Evolutionary conservation across 2,113 vertebrate genomes (phyloP).

Genomic region (Bujurquina vittata): DNA sequence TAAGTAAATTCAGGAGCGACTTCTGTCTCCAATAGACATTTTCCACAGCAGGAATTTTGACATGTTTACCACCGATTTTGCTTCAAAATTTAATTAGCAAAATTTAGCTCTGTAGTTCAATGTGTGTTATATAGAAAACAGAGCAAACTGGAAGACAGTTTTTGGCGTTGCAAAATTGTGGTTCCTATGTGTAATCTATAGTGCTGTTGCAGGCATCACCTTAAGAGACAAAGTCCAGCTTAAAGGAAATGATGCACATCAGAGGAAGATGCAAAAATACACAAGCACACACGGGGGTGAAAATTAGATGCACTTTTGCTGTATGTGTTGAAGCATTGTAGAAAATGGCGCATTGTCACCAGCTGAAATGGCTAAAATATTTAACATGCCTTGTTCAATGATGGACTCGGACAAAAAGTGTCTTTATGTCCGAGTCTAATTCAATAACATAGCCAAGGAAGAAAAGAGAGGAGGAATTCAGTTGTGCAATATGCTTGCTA

Average conservation of each 20-base stretch:
- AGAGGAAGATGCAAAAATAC: not conserved
- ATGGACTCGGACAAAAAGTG: not conserved
- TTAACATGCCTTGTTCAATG: conserved; percentile 21
- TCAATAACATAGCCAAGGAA: not conserved
- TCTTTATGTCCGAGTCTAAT: conserved; percentile 24
- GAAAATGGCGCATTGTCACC: no score
- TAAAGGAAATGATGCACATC: conserved; percentile 49
- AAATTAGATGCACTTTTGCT: not conserved
- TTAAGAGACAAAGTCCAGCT: conserved; percentile 1
- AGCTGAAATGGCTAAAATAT: not conserved
- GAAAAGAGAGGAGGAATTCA: conserved; percentile 3
- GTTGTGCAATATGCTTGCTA: not conserved
- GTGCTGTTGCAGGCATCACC: not conserved
- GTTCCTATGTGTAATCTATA: not conserved
- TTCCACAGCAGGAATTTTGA: not conserved
- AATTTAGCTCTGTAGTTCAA: not conserved
- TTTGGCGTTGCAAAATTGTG: not conserved
- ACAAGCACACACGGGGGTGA: not conserved
- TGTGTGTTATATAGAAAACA: not conserved
- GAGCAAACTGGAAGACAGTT: not conserved
- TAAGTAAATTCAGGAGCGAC: not conserved
- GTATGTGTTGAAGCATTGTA: not conserved
- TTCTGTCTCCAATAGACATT: not conserved
- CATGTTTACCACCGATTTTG: no score
- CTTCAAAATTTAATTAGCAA: not conserved